These are phyloP conservation scores for Drosophila mimica DNA, from an alignment of 2,888 invertebrate genomes.

Conservation along the genomic window DNA sequence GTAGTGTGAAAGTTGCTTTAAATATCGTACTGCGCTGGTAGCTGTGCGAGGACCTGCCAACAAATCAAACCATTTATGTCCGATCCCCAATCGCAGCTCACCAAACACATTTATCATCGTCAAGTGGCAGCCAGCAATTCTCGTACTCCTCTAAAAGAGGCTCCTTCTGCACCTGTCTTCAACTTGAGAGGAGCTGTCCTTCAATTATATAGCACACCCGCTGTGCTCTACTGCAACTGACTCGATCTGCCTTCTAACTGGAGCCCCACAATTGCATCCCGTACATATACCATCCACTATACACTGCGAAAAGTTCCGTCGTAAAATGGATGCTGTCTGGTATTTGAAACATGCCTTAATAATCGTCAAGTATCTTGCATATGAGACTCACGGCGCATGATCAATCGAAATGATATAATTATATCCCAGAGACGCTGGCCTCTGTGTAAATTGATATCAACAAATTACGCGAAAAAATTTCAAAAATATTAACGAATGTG, in stretches of 20 bases:
- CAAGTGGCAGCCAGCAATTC: slow-evolving; percentile 48
- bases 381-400: slow-evolving; percentile 64
- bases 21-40: slow-evolving; percentile 50
- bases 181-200: slow-evolving; percentile 55
- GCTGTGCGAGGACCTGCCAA: slow-evolving; percentile 51
- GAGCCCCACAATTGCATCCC: slow-evolving; percentile 33
- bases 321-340: slow-evolving; percentile 44
- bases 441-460: slow-evolving; percentile 80
- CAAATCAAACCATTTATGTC: slow-evolving; percentile 81
- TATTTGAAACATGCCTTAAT: slow-evolving; percentile 53
- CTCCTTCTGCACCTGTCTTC: slow-evolving; percentile 73
- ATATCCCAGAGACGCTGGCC: slow-evolving; percentile 52
- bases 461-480: slow-evolving; percentile 81
- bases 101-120: slow-evolving; percentile 78
- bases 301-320: slow-evolving; percentile 33
- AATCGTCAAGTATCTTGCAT: slow-evolving; percentile 35
- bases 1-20: slow-evolving; percentile 80
- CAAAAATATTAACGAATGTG: slow-evolving; percentile 80
- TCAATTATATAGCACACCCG: slow-evolving; percentile 80
- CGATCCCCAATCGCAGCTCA: slow-evolving; percentile 50
- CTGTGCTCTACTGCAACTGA: slow-evolving; percentile 61
- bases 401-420: slow-evolving; percentile 82
- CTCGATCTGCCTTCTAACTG: slow-evolving; percentile 58
- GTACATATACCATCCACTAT: neutral
- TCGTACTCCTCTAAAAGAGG: slow-evolving; percentile 2